Evolutionary conservation across 2,113 vertebrate genomes (phyloP), one percentile per base, ranked within the genome.

Genomic region (Pseudorhombus dupliciocellatus): DNA sequence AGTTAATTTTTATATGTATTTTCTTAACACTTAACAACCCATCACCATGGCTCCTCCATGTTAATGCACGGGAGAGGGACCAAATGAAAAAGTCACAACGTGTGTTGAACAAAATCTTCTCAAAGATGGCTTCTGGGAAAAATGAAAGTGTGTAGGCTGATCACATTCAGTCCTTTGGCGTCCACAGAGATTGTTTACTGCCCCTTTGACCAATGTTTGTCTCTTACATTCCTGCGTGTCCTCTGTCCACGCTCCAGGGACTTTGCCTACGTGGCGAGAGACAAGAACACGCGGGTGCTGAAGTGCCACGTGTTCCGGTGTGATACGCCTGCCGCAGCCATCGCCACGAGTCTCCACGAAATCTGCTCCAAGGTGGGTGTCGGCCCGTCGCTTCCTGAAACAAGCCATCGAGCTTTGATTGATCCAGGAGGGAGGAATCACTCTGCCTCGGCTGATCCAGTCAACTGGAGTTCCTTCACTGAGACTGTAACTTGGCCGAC

Each of bases 281-380:
- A 99, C 92, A 96, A 95, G 89, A 96, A 98, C 82, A 98, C 97
- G 0, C 93, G 96, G 51, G 96, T 98, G 90, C 88, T 99, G 90
- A 99, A 99, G 95, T 99, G 97, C 90, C 97, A 99, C 90, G 97
- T 98, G 81, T 99, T 98, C 89, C 93, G 96, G 88, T 99, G 97
- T 98, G 97, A 99, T 91, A 96, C 96, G 1, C 96, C 97, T 50
- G 97, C 97, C 16, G 97, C 98, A 91, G 95, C 96, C 91, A 97
- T 99, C 2, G 96, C 97, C 88, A 97, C 97, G 1, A 98, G 96
- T 89, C 94, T 99, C 83, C 96, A 98, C 74, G 96, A 97, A 92
- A 98, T 99, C 94, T 99, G 97, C 87, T 97, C 97, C 48, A 97
- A 97, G 96, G 97, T 94, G 91, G 91, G 93, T 79, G 59, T 51